Base-by-base conservation (phyloP, 2,888 invertebrate genomes). In the Agrotis exclamationis region DNA sequence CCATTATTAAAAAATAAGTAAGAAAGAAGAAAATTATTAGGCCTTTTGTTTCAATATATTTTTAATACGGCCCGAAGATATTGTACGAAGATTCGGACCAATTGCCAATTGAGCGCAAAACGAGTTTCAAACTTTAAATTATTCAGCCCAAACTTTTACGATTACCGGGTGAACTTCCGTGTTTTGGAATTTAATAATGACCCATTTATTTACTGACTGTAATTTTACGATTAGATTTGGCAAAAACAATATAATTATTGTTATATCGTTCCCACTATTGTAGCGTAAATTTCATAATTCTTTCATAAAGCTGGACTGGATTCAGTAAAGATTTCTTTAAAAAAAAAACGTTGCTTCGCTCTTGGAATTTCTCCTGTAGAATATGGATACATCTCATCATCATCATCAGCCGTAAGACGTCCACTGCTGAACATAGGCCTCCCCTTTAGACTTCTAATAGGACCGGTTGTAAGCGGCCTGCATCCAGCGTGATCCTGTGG, bases 81-180 rank as follows among this genome's bases (percentile, higher is more conserved):
- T 14, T 20, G 16, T 59, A 54, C 24, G 24, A 54, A n/a, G 4
- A 45, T 16, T 58, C 20, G 20, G 45, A 66, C 56, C 50, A 45
- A 53, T 56, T 50, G 20, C n/a, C 24, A 63, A 66, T 54, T 70
- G 39, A 62, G n/a, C 18, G 16, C 22, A 51, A 63, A 67, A 76
- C 28, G 50, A 76, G 56, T 71, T 74, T 51, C 0, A 11, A 70
- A 80, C 28, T 70, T 74, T 7, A n/a, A 24, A 63, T 63, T 51
- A 39, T 53, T 44, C 44, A 44, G 44, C 13, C 2, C n/a, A 48
- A 56, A 59, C 58, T 54, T 57, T 63, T 68, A 54, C 20, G 1
- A 45, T 45, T 64, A 47, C 7, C 13, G 6, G 28, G 13, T 39
- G n/a, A 48, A 28, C 14, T 58, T 28, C 14, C 33, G n/a, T 28